phyloP scores from a whole-genome alignment of 2,888 invertebrate species.

The Hoplodrina ambigua region DNA sequence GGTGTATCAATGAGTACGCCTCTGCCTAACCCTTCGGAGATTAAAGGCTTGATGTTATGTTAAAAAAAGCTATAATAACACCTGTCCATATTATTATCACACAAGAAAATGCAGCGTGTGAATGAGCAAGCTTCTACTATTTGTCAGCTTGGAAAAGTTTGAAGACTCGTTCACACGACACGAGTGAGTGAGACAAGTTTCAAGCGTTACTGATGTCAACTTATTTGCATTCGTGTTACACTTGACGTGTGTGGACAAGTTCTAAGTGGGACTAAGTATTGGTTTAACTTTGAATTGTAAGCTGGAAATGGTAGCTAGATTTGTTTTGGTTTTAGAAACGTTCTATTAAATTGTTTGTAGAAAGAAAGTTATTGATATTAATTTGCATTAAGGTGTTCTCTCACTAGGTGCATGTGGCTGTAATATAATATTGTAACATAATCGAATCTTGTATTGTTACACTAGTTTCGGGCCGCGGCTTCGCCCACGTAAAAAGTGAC shows the following conservation, averaged over 20 bases:
- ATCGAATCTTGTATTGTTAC: no score
- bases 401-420: no score
- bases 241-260: slow-evolving; percentile 35
- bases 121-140: slow-evolving; percentile 13
- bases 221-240: slow-evolving; percentile 44
- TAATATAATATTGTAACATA: no score
- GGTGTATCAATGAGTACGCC: no score
- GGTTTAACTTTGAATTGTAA: slow-evolving; percentile 8
- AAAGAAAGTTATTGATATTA: no score
- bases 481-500: no score
- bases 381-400: no score
- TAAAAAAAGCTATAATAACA: slow-evolving; percentile 12
- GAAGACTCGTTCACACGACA: slow-evolving; percentile 46
- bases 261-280: slow-evolving; percentile 31
- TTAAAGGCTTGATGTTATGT: neutral
- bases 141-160: slow-evolving; percentile 50
- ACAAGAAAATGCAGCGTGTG: slow-evolving; percentile 20
- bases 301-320: slow-evolving; percentile 3
- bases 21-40: no score
- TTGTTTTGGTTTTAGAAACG: neutral
- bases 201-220: slow-evolving; percentile 43
- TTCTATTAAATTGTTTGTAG: no score
- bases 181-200: slow-evolving; percentile 50
- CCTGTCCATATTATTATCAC: slow-evolving; percentile 20
- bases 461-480: no score